Evolutionary conservation across 2,888 invertebrate species (phyloP).

Genomic region (Hedychridium roseum): DNA sequence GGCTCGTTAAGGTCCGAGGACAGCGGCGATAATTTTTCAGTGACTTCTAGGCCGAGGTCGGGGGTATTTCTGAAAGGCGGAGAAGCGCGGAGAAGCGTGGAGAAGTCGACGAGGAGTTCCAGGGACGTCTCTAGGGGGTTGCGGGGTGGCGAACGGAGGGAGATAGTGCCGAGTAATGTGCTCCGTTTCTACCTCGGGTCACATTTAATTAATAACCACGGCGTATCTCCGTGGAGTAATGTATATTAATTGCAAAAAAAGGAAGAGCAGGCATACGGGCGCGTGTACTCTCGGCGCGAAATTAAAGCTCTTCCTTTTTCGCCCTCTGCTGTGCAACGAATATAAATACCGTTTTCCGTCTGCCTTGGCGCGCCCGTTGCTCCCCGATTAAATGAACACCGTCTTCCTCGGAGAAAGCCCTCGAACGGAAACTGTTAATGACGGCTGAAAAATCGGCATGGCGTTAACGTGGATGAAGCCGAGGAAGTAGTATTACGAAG

Average conservation of each 20-base stretch:
- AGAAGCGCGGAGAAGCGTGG: background rate
- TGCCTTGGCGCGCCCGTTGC: no score
- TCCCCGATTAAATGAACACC: no score
- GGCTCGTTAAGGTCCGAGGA: slow-evolving; percentile 27
- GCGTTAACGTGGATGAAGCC: no score
- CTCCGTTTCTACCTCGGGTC: slow-evolving; percentile 30
- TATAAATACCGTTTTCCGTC: no score
- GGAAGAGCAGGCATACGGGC: slow-evolving; percentile 4
- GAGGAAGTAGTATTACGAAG: no score
- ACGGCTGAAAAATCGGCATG: no score
- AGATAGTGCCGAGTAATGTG: slow-evolving; percentile 39
- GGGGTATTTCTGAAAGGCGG: no score
- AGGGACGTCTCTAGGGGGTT: background rate
- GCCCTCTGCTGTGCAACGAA: no score
- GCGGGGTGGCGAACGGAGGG: slow-evolving; percentile 8
- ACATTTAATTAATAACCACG: slow-evolving; percentile 52
- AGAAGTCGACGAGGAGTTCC: background rate
- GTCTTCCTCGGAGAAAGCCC: no score
- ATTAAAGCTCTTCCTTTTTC: slow-evolving; percentile 6
- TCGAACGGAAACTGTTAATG: no score
- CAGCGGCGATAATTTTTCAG: slow-evolving; percentile 35
- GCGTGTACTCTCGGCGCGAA: background rate
- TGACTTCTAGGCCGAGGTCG: no score
- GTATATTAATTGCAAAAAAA: slow-evolving; percentile 42
- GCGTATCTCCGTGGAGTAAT: slow-evolving; percentile 38